A percentile compares a stretch with the other conserved stretches of the same genome.
Conservation (phyloP, 2,113 vertebrate genomes). For the Parus major region DNA sequence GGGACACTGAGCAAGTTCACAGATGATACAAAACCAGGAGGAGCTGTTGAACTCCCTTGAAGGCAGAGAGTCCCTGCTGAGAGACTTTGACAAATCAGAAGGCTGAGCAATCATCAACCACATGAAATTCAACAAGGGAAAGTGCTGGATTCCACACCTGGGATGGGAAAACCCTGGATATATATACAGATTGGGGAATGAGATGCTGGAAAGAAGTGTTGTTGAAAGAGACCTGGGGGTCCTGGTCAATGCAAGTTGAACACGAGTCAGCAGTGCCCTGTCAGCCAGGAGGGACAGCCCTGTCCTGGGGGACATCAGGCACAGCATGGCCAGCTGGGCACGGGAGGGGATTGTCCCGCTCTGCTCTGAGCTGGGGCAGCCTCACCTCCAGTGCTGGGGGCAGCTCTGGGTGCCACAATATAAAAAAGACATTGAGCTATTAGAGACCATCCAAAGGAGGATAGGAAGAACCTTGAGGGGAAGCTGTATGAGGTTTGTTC, state of each 20-base stretch:
- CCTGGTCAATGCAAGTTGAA: rapidly evolving
- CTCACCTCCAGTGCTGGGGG: background rate
- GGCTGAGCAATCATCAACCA: background rate
- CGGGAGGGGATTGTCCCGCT: background rate
- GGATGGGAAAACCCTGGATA: background rate
- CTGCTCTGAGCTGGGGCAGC: rapidly evolving
- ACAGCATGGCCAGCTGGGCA: rapidly evolving
- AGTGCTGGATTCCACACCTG: background rate
- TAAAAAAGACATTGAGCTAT: background rate
- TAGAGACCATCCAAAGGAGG: background rate
- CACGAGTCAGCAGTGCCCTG: background rate
- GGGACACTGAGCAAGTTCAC: background rate
- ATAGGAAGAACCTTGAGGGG: background rate
- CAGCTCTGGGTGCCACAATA: rapidly evolving
- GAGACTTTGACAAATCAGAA: rapidly evolving
- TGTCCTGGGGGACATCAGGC: background rate
- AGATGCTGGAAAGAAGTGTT: background rate
- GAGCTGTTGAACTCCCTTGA: rapidly evolving
- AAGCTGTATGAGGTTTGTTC: rapidly evolving
- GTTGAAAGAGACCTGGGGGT: background rate
- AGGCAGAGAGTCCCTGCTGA: background rate
- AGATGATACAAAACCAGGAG: background rate
- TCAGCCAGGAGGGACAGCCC: rapidly evolving
- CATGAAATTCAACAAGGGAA: background rate
- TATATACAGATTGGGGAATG: rapidly evolving